phyloP scores from a whole-genome alignment of 2,888 invertebrate species.

The Cylloceria caligata region DNA sequence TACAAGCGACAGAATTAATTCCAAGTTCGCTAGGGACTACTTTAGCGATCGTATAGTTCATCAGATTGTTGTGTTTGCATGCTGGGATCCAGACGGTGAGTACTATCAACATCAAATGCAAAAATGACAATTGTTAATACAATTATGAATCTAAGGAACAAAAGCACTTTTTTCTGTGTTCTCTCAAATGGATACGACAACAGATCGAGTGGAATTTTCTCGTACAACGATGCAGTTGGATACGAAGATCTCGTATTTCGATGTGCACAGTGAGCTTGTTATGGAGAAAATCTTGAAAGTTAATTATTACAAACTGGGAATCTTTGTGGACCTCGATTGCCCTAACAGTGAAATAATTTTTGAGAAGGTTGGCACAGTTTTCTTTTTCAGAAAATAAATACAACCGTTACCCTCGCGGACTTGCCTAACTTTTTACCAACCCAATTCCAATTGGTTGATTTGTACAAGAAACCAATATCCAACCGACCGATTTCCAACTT shows the following conservation, averaged over 20 bases:
- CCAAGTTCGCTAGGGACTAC: conserved; percentile 56
- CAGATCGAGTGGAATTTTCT: conserved; percentile 61
- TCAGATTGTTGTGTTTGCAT: conserved; percentile 64
- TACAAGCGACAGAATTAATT: conserved; percentile 38
- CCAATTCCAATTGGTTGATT: too few relatives aligned
- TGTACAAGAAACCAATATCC: too few relatives aligned
- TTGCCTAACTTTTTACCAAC: too few relatives aligned
- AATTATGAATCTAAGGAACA: neutral
- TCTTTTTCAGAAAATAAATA: neutral
- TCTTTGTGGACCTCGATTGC: conserved; percentile 77
- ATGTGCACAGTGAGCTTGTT: conserved; percentile 65
- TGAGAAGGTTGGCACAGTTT: conserved; percentile 70
- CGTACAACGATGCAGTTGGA: conserved; percentile 58
- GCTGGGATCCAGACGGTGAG: conserved; percentile 59
- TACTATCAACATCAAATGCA: neutral
- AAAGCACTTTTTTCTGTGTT: neutral
- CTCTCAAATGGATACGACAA: neutral
- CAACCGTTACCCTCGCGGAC: too few relatives aligned
- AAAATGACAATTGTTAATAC: neutral
- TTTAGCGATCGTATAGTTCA: conserved; percentile 43
- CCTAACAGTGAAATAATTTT: conserved; percentile 70
- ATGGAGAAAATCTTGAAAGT: conserved; percentile 72
- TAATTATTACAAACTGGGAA: conserved; percentile 75
- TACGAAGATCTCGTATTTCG: conserved; percentile 65
- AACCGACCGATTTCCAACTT: too few relatives aligned